These are phyloP conservation scores for Noctua pronuba DNA, from an alignment of 2,888 invertebrate genomes.

Conservation along the genomic window DNA sequence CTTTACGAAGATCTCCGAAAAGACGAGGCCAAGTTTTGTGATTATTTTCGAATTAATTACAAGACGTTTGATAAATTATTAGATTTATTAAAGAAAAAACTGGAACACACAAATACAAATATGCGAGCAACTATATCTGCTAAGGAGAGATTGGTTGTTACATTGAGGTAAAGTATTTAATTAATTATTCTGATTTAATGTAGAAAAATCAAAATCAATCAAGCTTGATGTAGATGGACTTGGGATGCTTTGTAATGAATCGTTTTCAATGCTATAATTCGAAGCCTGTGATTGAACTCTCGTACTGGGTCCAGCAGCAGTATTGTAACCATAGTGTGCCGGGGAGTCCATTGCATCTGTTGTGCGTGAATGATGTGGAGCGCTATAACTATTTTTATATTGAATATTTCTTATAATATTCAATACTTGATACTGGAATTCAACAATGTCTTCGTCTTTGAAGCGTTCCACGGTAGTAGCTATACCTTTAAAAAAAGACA, in stretches of 20 bases:
- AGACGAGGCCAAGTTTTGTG: constrained; percentile 58
- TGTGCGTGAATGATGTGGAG: constrained; percentile 29
- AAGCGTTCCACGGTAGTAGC: constrained; percentile 60
- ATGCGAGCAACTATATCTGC: constrained; percentile 38
- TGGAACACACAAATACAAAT: constrained; percentile 59
- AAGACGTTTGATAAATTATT: constrained; percentile 59
- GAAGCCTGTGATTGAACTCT: constrained; percentile 41
- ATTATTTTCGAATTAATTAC: constrained; percentile 62
- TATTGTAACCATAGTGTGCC: constrained; percentile 34
- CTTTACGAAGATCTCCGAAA: constrained; percentile 60
- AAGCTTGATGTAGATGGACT: constrained; percentile 2
- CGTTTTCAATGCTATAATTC: constrained; percentile 40
- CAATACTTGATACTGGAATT: constrained; percentile 66
- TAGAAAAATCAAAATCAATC: not conserved
- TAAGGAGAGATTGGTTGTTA: constrained; percentile 11
- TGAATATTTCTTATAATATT: constrained; percentile 48
- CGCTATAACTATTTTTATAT: constrained; percentile 46
- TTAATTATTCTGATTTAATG: too few species aligned
- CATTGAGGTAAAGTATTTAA: not conserved
- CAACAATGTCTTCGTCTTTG: constrained; percentile 64
- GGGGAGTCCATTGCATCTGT: constrained; percentile 1
- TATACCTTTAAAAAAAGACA: constrained; percentile 63
- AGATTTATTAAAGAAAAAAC: constrained; percentile 57
- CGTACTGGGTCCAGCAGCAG: constrained; percentile 60
- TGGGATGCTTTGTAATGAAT: constrained; percentile 32